A percentile compares a stretch with the other conserved stretches of the same genome.
Evolutionary conservation across 2,113 vertebrate genomes (phyloP).

Genomic region (Lycaon pictus): DNA sequence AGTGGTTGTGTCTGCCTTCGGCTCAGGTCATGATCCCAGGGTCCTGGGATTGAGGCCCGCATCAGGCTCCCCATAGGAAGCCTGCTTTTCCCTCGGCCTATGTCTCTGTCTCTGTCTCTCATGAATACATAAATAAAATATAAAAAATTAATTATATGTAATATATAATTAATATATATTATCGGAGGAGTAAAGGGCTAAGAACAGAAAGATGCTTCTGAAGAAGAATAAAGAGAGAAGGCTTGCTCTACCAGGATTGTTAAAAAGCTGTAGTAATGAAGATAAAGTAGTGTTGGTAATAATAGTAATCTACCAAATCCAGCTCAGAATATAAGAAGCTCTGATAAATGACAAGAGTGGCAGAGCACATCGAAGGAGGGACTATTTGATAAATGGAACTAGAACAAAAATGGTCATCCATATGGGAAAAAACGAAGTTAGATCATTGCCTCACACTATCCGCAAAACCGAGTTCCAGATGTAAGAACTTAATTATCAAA

Average conservation of each 20-base stretch:
- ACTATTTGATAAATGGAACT: background rate
- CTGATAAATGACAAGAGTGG: background rate
- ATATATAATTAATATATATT: background rate
- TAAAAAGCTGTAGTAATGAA: background rate
- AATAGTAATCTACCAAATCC: background rate
- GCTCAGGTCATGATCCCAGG: background rate
- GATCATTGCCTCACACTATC: background rate
- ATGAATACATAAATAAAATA: background rate
- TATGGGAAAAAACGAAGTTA: background rate
- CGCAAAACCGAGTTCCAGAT: background rate
- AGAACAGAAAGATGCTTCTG: background rate
- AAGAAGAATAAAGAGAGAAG: background rate
- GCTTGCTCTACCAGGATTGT: background rate
- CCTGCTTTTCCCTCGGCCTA: background rate
- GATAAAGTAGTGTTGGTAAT: background rate
- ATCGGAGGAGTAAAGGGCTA: background rate
- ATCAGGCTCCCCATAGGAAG: background rate
- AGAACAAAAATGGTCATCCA: background rate
- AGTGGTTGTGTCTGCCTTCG: background rate
- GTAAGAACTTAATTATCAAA: constrained; percentile 12
- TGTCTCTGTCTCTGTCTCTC: background rate
- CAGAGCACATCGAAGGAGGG: background rate
- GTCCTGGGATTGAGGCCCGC: background rate
- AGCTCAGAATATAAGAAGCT: background rate
- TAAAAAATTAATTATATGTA: background rate